Evolutionary conservation across 2,113 vertebrate species (phyloP).

Genomic region (Acanthochromis polyacanthus): DNA sequence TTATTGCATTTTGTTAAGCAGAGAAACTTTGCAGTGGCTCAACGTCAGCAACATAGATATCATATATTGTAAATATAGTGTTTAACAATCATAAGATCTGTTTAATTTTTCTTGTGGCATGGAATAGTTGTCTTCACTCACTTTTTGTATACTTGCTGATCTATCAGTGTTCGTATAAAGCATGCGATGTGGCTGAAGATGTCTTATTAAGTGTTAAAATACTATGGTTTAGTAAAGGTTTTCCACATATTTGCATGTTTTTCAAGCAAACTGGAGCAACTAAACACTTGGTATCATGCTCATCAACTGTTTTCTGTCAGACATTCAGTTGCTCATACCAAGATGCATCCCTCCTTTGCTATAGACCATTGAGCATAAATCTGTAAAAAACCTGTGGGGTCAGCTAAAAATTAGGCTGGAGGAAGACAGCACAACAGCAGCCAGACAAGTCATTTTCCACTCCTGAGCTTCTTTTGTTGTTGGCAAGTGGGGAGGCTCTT

Average conservation of each 20-base stretch:
- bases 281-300: too few relatives aligned
- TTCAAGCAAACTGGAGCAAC: too few relatives aligned
- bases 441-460: slow-evolving; percentile 33
- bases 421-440: slow-evolving; percentile 21
- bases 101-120: neutral
- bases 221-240: neutral
- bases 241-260: neutral
- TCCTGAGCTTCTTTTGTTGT: slow-evolving; percentile 27
- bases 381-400: neutral
- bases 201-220: too few relatives aligned
- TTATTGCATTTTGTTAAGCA: slow-evolving; percentile 19
- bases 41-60: neutral
- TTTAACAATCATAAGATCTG: neutral
- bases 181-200: too few relatives aligned
- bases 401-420: slow-evolving; percentile 16
- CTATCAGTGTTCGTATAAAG: neutral
- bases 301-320: too few relatives aligned
- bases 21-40: slow-evolving; percentile 15
- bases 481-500: slow-evolving; percentile 26
- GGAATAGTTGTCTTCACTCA: neutral
- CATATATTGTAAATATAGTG: neutral
- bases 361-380: slow-evolving; percentile 1
- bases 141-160: neutral
- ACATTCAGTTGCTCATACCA: too few relatives aligned
- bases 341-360: neutral